Conservation (phyloP, 2,888 invertebrate genomes). For the Hirtodrosophila confusa region DNA sequence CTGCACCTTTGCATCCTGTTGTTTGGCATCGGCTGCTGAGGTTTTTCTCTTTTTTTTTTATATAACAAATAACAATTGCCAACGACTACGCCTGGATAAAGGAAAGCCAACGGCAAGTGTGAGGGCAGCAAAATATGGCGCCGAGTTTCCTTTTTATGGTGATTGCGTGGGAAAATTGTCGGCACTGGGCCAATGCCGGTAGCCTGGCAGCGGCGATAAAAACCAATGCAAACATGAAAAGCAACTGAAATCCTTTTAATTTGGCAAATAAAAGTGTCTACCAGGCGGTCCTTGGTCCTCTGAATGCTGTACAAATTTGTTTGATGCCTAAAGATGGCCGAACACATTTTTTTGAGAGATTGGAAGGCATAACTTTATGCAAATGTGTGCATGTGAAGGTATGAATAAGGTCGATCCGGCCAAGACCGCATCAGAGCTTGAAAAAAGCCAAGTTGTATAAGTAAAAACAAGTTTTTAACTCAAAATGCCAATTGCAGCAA, state of each 20-base stretch:
- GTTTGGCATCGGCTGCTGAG: constrained; percentile 3
- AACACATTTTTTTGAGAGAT: constrained; percentile 4
- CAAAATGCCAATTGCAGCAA: constrained; percentile 6
- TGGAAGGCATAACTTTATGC: constrained; percentile 52
- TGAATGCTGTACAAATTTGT: constrained; percentile 29
- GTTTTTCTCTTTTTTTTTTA: constrained; percentile 15
- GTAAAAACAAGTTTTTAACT: constrained; percentile 5
- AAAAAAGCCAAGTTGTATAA: constrained; percentile 14
- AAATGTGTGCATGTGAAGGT: constrained; percentile 32
- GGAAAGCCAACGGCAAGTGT: constrained; percentile 6
- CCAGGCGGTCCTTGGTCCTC: constrained; percentile 9
- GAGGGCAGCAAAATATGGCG: constrained; percentile 46
- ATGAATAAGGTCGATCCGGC: constrained; percentile 23
- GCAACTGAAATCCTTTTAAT: constrained; percentile 76
- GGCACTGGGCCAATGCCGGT: constrained; percentile 32
- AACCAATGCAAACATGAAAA: constrained; percentile 71
- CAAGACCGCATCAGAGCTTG: background rate
- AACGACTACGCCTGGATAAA: constrained; percentile 24
- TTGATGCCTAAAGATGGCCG: constrained; percentile 22
- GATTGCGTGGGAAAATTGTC: constrained; percentile 72
- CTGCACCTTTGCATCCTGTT: constrained; percentile 26
- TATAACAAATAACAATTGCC: constrained; percentile 74
- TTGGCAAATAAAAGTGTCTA: constrained; percentile 71
- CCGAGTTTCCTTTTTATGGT: constrained; percentile 69
- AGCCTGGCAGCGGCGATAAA: constrained; percentile 48